Evolutionary conservation across 2,888 invertebrate genomes (phyloP), one percentile per base, ranked within the genome.

Genomic region (Tiphia femorata): DNA sequence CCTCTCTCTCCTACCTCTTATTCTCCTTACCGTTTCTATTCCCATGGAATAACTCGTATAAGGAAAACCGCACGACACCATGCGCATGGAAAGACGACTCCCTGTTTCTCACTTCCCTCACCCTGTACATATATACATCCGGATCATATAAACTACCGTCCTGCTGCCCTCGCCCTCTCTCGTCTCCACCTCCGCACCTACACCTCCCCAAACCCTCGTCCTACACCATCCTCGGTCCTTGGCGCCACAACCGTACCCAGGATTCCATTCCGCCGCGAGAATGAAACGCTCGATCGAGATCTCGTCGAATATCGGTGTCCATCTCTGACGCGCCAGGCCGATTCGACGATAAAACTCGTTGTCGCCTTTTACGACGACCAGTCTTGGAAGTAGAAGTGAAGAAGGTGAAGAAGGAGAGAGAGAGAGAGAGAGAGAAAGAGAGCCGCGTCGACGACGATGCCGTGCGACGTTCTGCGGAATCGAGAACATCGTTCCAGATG

Each of bases 331-430:
- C 20, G 19, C 30, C 14, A 42, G 12, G 42, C 20, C 12, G 41
- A 40, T 44, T 21, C 50, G 23, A 33, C 8, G 44, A 8, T 27
- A 33, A 47, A 40, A 37, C 37, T 21, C 43, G 23, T 48, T 14
- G n/a, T 50, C 35, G 50, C 38, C 41, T 41, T 56, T 52, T 42
- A 56, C 41, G 35, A 52, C n/a, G 27, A 2, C 46, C 25, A 50
- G 23, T 14, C 38, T 38, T 12, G 43, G 4, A n/a, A 29, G 40
- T 37, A 17, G 40, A 49, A 49, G 23, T 35, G 25, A n/a, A n/a
- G n/a, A n/a, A n/a, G n/a, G 33, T 12, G 20, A 35, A 29, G 12
- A 50, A 14, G 20, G 35, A 2, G 16, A 8, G 10, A 16, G 29
- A 5, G 25, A 5, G 20, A 20, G 20, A 20, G 25, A 20, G 12